Evolutionary conservation across 2,888 invertebrate genomes (phyloP), one percentile per base, ranked within the genome.

Genomic region (Drosophila kanekoi): DNA sequence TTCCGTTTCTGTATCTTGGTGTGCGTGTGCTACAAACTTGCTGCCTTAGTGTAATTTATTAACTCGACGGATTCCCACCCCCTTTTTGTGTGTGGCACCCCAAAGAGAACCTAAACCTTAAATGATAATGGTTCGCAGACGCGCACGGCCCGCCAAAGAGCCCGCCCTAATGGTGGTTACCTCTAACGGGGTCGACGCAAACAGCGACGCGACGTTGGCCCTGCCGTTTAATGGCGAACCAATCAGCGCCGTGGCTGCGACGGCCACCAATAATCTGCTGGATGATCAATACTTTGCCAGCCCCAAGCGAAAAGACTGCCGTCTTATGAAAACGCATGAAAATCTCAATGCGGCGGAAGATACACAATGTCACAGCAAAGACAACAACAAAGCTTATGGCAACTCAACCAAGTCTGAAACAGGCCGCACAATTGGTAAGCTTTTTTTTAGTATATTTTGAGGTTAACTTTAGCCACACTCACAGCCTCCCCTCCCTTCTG

Each of bases 301-400:
- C 70, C 93, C 93, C 13, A 93, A 93, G 70, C 90, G 93, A 70
- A 93, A 93, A 90, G 93, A 93, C 74, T 92, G 92, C 66, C 92
- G 91, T 80, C 78, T 92, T 11, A 92, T 91, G 73, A 87, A 84
- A 68, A 72, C 79, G 56, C 78, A 64, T 67, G 87, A 86, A 72
- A 84, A 76, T 85, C 72, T 79, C 54, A 75, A 70, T 47, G 63
- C 54, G 45, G 28, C 16, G 59, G 18, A 58, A 48, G 41, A 56
- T 38, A 11, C 51, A 48, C 33, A 48, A 3, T 13, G 18, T 8
- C 33, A 18, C 18, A 18, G 44, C 64, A 71, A 32, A 51, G 54
- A 20, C 47, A 66, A 54, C 60, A 69, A 43, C 54, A 53, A 63
- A 35, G 54, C 14, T 43, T 73, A 23, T 13, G 14, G 66, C 48